Evolutionary conservation across 2,113 vertebrate species (phyloP).

Genomic region (Trichechus manatus): DNA sequence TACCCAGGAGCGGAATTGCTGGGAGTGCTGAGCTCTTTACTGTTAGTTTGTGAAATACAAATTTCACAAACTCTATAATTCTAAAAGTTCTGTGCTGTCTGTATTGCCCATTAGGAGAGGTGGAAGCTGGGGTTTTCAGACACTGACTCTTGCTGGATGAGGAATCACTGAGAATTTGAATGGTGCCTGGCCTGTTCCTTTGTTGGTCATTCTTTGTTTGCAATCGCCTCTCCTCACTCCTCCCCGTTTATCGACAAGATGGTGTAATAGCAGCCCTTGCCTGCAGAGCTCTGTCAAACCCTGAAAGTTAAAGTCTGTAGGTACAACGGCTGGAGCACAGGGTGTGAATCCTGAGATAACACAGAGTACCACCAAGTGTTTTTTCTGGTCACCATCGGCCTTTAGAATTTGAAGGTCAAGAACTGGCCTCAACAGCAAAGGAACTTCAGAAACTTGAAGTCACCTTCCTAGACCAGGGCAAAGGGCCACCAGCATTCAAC

Average conservation of each 20-base stretch:
- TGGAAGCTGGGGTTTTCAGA: not conserved
- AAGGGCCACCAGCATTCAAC: not conserved
- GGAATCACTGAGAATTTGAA: conserved; percentile 63
- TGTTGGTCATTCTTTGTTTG: conserved; percentile 81
- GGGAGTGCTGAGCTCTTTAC: rapidly evolving
- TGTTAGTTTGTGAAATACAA: not conserved
- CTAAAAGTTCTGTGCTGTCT: not conserved
- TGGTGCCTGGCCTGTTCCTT: conserved; percentile 58
- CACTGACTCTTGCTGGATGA: rapidly evolving
- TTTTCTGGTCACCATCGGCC: conserved; percentile 74
- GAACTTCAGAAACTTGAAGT: conserved; percentile 9
- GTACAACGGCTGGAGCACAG: conserved; percentile 86
- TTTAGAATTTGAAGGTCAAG: conserved; percentile 73
- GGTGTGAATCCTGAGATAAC: conserved; percentile 91
- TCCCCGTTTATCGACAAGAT: conserved; percentile 69
- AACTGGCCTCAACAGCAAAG: conserved; percentile 57
- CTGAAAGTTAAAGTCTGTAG: conserved; percentile 89
- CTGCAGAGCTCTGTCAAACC: conserved; percentile 83
- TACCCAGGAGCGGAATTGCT: not conserved
- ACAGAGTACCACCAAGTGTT: conserved; percentile 79
- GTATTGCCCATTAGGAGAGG: rapidly evolving
- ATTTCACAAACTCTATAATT: not conserved
- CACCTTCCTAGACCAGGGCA: not conserved
- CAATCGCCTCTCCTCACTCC: not conserved
- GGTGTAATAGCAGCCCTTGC: conserved; percentile 84